A percentile compares a stretch with the other conserved stretches of the same genome.
phyloP scores from a whole-genome alignment of 2,113 vertebrate genomes.

The Trichechus manatus region DNA sequence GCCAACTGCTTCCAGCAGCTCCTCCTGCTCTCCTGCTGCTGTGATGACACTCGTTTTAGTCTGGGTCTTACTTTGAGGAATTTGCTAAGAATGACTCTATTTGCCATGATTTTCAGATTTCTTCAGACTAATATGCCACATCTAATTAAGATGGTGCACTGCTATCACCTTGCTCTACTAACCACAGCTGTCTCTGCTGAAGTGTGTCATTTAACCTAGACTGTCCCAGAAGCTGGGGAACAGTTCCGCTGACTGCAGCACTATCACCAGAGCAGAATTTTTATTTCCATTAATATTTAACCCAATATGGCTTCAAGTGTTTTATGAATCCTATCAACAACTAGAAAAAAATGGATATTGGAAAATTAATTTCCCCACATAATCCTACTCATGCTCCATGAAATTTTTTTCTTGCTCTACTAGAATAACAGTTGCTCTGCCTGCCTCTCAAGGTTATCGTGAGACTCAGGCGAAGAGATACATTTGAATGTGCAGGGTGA shows the following conservation, averaged over 20 bases:
- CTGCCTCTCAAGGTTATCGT: background rate
- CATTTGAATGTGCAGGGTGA: background rate
- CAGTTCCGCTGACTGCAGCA: background rate
- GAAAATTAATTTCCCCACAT: constrained; percentile 21
- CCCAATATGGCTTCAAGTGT: background rate
- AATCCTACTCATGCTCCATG: background rate
- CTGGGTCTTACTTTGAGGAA: background rate
- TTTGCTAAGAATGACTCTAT: background rate
- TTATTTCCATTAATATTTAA: constrained; percentile 49
- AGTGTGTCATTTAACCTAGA: background rate
- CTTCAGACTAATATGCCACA: background rate
- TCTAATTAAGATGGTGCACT: background rate
- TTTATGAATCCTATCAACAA: constrained; percentile 44
- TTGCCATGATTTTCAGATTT: background rate
- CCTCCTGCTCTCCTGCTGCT: background rate
- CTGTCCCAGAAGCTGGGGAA: background rate
- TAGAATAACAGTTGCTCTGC: background rate
- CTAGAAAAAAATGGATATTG: background rate
- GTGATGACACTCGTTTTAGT: background rate
- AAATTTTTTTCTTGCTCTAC: background rate
- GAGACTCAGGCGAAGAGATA: background rate
- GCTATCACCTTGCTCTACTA: background rate
- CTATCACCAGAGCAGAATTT: background rate
- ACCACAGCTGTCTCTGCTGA: background rate
- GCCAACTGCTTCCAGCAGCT: background rate